Evolutionary conservation across 2,888 invertebrate species (phyloP), one percentile per base, ranked within the genome.

Genomic region (Adelphocoris suturalis): DNA sequence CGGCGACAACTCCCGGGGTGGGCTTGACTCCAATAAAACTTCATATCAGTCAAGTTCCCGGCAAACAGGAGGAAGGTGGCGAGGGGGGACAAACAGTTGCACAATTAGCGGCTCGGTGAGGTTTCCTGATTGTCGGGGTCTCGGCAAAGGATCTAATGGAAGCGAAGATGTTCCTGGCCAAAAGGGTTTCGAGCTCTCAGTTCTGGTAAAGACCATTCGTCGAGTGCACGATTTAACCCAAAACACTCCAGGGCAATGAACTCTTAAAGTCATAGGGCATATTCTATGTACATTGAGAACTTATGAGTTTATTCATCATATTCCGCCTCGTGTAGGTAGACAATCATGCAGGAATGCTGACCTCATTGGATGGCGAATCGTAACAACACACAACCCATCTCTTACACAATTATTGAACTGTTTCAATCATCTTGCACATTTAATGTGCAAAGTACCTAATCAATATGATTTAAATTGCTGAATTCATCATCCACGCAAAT

Each of bases 21-120:
- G 68, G 68, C 37, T 78, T 37, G 46, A 78, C 28, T 46, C 78
- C 46, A 78, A 78, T 78, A 78, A 78, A 78, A 78, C 78, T 78
- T 78, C 78, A 46, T 78, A 78, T 78, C 78, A 76, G 28, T 28
- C 76, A 78, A 78, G 78, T 37, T 2, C 78, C 75, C n/a, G 37
- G 37, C 68, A 57, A n/a, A 11, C 11, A 23, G 68, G 23, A 68
- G 27, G 68, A 12, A 19, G 68, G 12, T 23, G 68, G 68, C 68
- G 11, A 52, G 52, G 68, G n/a, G 68, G 68, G 23, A 68, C 68
- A 68, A 68, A 68, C 68, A 68, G 68, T 68, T 68, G 68, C 23
- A 61, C 61, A 61, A 68, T 68, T 68, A 23, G 68, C 68, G 68
- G 23, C 68, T 68, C 68, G 23, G 68, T 23, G 68, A 4, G 68